Base-by-base conservation (phyloP, 2,888 invertebrate genomes). In the Epinotia nisella region DNA sequence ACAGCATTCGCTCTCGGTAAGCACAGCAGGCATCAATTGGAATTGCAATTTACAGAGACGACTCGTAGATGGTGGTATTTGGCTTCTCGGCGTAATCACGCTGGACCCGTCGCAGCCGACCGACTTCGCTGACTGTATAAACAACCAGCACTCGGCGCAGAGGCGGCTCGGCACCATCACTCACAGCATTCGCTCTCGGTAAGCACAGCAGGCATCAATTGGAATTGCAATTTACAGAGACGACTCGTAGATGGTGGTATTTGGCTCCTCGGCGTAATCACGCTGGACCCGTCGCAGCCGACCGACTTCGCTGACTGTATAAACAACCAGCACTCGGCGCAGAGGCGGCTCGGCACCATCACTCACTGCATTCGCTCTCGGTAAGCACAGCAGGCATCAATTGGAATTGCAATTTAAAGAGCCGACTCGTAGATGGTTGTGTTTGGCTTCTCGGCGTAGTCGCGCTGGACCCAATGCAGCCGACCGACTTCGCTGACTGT, bases 91-190 rank as follows among this genome's bases (percentile, higher is more conserved):
- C 69, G 87, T 94, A 69, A 91, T 94, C 65, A 93, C 92, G 1
- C 81, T 94, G 80, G 94, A 94, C 69, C 85, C 82, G 11, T 84
- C 85, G 35, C 88, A 86, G 76, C 88, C 90, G 13, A 91, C 90
- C 1, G 95, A 94, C 78, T 95, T 95, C 81, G 91, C 91, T 0
- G 96, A 96, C 84, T 95, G 95, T 79, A 93, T 95, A 76, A 94
- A 92, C 75, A 95, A 94, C 70, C 95, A 95, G 82, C 95, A 95
- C 81, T 89, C 91, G 1, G 93, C 94, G 10, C 94, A 94, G 76
- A 85, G 95, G 64, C 83, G 94, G 74, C 82, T 91, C 10, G 0
- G 3, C 13, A 1, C 2, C 39, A 11, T 39, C 39, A 39, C 39
- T 39, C 9, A 39, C 39, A 39, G 39, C 39, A 39, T 39, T 11